Evolutionary conservation across 2,888 invertebrate species (phyloP).

Genomic region (Andrena praecox): DNA sequence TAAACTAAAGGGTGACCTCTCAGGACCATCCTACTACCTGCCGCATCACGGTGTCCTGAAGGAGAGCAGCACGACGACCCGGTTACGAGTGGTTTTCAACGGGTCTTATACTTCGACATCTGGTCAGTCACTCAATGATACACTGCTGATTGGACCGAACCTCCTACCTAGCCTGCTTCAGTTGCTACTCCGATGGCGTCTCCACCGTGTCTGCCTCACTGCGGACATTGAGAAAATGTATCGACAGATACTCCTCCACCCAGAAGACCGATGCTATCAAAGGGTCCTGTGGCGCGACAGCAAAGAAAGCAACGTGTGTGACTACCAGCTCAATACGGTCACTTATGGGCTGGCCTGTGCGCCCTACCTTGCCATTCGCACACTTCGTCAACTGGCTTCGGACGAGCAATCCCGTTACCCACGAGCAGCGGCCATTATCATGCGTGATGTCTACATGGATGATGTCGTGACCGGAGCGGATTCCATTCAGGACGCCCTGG

Average conservation of each 20-base stretch:
- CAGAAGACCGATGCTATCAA: slow-evolving; percentile 71
- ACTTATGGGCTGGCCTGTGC: slow-evolving; percentile 46
- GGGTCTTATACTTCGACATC: not conserved
- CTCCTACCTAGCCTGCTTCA: not conserved
- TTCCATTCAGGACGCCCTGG: not conserved
- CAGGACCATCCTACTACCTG: too few relatives aligned
- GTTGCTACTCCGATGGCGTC: too few relatives aligned
- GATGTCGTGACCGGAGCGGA: slow-evolving; percentile 61
- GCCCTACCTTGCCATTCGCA: slow-evolving; percentile 43
- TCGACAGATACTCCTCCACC: not conserved
- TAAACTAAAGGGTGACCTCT: too few relatives aligned
- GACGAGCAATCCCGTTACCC: slow-evolving; percentile 51
- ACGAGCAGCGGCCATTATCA: slow-evolving; percentile 35
- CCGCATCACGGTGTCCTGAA: too few relatives aligned
- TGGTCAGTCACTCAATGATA: not conserved
- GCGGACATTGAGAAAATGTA: slow-evolving; percentile 13
- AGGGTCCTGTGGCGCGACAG: slow-evolving; percentile 77
- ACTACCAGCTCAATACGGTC: slow-evolving; percentile 14
- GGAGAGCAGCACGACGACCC: not conserved
- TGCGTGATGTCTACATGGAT: slow-evolving; percentile 55
- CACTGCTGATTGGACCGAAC: not conserved
- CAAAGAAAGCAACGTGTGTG: not conserved
- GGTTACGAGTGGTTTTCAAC: slow-evolving; percentile 8
- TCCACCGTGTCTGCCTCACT: too few relatives aligned
- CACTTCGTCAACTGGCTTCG: slow-evolving; percentile 39